These are phyloP conservation scores for Cheilosia pagana DNA, from an alignment of 2,888 invertebrate species.

Conservation along the genomic window DNA sequence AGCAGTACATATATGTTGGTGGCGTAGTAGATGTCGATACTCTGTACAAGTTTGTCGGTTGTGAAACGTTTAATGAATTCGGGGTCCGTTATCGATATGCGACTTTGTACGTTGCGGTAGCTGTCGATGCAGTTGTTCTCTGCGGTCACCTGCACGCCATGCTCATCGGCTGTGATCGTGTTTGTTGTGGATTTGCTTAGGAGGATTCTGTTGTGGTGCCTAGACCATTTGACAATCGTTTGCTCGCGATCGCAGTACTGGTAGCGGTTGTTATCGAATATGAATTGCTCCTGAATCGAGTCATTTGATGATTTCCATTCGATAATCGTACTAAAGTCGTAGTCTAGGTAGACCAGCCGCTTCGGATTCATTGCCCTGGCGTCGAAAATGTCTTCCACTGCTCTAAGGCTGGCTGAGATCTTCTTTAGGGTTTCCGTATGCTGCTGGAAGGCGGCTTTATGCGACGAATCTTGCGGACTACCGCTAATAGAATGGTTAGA, in stretches of 20 bases:
- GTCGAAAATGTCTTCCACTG: slow-evolving; percentile 22
- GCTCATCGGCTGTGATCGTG: slow-evolving; percentile 45
- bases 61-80: slow-evolving; percentile 77
- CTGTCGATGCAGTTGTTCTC: slow-evolving; percentile 78
- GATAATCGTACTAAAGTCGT: slow-evolving; percentile 66
- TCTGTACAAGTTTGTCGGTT: slow-evolving; percentile 78
- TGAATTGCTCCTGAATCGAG: slow-evolving; percentile 66
- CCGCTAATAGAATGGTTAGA: slow-evolving; percentile 12
- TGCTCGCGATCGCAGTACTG: slow-evolving; percentile 76
- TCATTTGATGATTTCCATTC: slow-evolving; percentile 75
- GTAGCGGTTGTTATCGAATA: slow-evolving; percentile 62
- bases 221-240: slow-evolving; percentile 76
- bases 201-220: slow-evolving; percentile 73
- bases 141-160: slow-evolving; percentile 76
- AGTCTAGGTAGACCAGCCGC: slow-evolving; percentile 79
- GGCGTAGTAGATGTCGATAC: slow-evolving; percentile 59
- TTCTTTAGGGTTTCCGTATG: slow-evolving; percentile 16
- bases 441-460: slow-evolving; percentile 3
- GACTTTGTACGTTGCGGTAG: slow-evolving; percentile 76
- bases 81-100: slow-evolving; percentile 77
- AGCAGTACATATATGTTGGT: slow-evolving; percentile 77
- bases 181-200: slow-evolving; percentile 76
- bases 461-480: slow-evolving; percentile 6
- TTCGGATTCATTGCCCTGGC: slow-evolving; percentile 28
- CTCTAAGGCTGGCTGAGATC: neutral